Evolutionary conservation across 2,113 vertebrate species (phyloP).

Genomic region (Semnornis frantzii): DNA sequence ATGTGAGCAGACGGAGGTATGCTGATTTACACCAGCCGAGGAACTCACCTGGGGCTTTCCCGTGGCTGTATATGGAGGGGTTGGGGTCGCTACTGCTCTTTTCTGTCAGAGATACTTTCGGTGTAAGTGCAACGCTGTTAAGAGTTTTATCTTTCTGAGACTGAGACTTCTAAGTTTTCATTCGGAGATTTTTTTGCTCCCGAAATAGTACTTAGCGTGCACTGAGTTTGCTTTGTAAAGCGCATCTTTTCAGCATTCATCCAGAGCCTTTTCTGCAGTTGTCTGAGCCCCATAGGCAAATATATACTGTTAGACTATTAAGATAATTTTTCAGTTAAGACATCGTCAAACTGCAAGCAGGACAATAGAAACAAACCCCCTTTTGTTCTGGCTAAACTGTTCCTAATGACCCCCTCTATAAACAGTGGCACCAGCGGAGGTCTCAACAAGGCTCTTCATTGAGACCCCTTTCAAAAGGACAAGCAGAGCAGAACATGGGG

Average conservation of each 20-base stretch:
- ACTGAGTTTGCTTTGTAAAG: constrained; percentile 45
- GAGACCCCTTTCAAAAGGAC: constrained; percentile 85
- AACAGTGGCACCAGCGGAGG: constrained; percentile 83
- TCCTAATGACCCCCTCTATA: constrained; percentile 89
- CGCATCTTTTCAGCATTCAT: constrained; percentile 62
- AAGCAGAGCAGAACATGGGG: constrained; percentile 81
- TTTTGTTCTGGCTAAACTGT: constrained; percentile 92
- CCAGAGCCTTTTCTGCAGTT: constrained; percentile 47
- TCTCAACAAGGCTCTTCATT: constrained; percentile 84
- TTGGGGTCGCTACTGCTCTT: not conserved
- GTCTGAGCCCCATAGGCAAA: constrained; percentile 33
- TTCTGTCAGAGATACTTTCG: not conserved
- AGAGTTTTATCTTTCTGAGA: not conserved
- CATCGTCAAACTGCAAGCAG: constrained; percentile 75
- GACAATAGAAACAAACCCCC: constrained; percentile 92
- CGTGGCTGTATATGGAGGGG: accelerated
- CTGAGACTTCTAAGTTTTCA: constrained; percentile 52
- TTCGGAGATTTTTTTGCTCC: constrained; percentile 28
- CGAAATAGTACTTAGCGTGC: not conserved
- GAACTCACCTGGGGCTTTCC: not conserved
- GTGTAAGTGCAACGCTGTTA: accelerated
- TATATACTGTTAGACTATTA: constrained; percentile 65
- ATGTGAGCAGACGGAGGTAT: not conserved
- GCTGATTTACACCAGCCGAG: not conserved
- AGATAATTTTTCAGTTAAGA: constrained; percentile 77